Conservation (phyloP, 1,140 invertebrate species). For the Zophobas morio region DNA sequence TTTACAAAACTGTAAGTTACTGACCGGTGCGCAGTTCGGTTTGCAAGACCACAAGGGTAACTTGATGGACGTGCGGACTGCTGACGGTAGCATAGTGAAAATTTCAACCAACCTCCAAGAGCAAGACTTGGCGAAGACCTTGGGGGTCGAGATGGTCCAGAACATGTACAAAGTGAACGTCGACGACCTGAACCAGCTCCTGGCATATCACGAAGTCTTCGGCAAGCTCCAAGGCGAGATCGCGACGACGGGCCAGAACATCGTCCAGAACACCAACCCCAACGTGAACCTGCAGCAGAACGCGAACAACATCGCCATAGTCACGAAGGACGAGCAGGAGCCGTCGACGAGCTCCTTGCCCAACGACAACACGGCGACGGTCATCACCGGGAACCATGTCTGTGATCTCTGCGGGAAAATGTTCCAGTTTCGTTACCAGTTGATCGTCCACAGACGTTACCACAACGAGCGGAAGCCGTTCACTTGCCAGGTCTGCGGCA, state of each 20-base stretch:
- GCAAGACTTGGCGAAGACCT: constrained; percentile 78
- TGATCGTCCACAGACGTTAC: constrained; percentile 87
- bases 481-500: constrained; percentile 86
- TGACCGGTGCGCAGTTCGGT: constrained; percentile 62
- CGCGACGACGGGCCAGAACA: constrained; percentile 68
- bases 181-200: constrained; percentile 84
- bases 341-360: constrained; percentile 70
- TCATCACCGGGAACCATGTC: constrained; percentile 78
- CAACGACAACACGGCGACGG: constrained; percentile 69
- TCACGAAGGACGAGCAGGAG: constrained; percentile 71
- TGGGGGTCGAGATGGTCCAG: constrained; percentile 78
- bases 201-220: constrained; percentile 90
- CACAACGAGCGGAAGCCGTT: constrained; percentile 89
- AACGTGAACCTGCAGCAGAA: constrained; percentile 54
- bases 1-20: constrained; percentile 64
- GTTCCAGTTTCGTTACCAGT: constrained; percentile 88
- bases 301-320: constrained; percentile 64
- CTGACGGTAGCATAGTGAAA: constrained; percentile 80
- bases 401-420: constrained; percentile 89
- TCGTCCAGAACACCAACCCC: constrained; percentile 64
- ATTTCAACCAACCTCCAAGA: constrained; percentile 77
- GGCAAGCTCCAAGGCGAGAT: constrained; percentile 82
- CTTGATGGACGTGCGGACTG: constrained; percentile 80
- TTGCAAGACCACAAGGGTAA: constrained; percentile 66
- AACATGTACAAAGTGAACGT: constrained; percentile 88